A percentile compares a stretch with the other conserved stretches of the same genome.
These are phyloP conservation scores for human DNA, from an alignment of 2,113 vertebrate species.

Conservation along the genomic window DNA sequence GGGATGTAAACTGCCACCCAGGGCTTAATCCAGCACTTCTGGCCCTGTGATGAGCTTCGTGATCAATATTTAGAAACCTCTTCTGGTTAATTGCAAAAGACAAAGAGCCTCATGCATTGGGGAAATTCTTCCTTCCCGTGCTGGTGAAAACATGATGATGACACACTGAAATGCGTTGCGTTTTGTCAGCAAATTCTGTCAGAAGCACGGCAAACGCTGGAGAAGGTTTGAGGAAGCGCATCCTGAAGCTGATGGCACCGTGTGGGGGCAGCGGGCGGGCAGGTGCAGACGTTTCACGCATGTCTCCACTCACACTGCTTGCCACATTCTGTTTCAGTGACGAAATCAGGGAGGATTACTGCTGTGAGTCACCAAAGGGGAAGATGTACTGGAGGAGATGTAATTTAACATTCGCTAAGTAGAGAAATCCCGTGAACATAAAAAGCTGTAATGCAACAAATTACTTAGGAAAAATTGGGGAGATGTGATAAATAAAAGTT, in stretches of 20 bases:
- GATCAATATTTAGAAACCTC: neutral
- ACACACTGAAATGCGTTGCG: neutral
- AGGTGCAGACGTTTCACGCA: neutral
- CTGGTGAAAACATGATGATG: neutral
- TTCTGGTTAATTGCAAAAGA: neutral
- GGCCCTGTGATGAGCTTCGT: neutral
- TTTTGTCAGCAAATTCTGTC: neutral
- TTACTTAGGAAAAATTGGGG: neutral
- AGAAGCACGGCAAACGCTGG: neutral
- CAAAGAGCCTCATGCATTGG: neutral
- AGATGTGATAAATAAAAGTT: neutral
- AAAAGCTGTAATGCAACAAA: neutral
- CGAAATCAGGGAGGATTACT: neutral
- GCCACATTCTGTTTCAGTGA: neutral
- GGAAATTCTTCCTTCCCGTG: neutral
- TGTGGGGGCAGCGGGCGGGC: neutral
- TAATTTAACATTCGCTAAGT: neutral
- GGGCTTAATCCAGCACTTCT: neutral
- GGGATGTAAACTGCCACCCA: fast-evolving
- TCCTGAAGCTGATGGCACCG: fast-evolving
- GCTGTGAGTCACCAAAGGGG: neutral
- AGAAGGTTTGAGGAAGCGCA: neutral
- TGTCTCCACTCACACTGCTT: neutral
- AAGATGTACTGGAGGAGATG: neutral
- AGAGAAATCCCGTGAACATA: neutral